Percentiles rank a stretch among this genome's conserved stretches.
phyloP scores from a whole-genome alignment of 2,797 vertebrate species.

The Cirrhinus molitorella region DNA sequence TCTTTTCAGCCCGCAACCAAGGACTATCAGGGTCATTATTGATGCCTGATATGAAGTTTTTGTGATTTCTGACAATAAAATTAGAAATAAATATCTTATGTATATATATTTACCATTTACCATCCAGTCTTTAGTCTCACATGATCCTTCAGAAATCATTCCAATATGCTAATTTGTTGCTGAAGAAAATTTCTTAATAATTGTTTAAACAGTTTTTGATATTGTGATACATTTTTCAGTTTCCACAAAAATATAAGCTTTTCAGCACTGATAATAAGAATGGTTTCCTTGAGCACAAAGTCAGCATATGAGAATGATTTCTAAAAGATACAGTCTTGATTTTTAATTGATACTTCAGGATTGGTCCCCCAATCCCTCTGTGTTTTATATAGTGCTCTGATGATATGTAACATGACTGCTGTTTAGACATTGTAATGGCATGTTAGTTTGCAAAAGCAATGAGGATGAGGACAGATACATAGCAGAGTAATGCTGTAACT shows the following conservation, averaged over 20 bases:
- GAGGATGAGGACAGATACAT: background rate
- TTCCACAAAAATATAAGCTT: too few species aligned
- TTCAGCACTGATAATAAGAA: background rate
- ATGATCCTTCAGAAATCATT: too few species aligned
- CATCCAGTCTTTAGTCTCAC: background rate
- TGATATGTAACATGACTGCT: background rate
- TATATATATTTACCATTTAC: too few species aligned
- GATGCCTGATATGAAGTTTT: background rate
- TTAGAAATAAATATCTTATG: background rate
- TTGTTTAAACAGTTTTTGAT: too few species aligned
- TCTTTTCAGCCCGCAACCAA: background rate
- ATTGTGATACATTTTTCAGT: too few species aligned
- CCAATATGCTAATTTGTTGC: background rate
- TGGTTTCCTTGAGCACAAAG: background rate
- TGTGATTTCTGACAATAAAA: background rate
- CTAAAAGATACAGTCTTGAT: background rate
- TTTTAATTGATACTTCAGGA: background rate
- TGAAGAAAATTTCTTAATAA: background rate
- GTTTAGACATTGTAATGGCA: background rate
- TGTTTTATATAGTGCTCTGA: background rate
- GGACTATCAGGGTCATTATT: background rate
- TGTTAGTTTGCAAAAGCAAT: conserved; percentile 3
- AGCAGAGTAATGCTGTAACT: background rate
- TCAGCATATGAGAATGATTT: background rate
- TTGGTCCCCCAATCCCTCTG: background rate